Evolutionary conservation across 2,888 invertebrate genomes (phyloP), one percentile per base, ranked within the genome.

Genomic region (Neoascia interrupta): DNA sequence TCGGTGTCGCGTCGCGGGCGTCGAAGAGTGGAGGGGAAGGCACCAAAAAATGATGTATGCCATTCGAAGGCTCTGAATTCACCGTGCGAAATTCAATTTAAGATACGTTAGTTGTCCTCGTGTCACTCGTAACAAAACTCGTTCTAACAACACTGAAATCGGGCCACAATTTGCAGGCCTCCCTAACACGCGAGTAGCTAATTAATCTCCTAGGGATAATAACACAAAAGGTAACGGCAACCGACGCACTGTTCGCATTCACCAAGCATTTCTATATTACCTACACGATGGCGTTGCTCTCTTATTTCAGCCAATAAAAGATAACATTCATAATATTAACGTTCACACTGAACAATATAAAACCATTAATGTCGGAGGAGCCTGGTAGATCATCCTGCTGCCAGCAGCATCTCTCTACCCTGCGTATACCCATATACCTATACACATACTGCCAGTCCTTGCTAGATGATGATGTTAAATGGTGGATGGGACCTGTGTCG

Each of bases 301-400:
- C 72, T 64, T 76, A 76, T 72, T 76, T 60, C 72, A 26, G 34
- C 31, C 76, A 76, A 76, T 76, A 76, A 76, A 76, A 72, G 72
- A 76, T 76, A 72, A 76, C 76, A 76, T 76, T 76, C 76, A 76
- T 66, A 76, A 76, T 64, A 47, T 53, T 72, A 49, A 66, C 64
- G 23, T 34, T 60, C 58, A 53, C 39, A 72, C 54, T 60, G 72
- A 72, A 76, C 64, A 76, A 58, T 72, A 76, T 66, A 76, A 76
- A 66, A 60, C 72, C 76, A 76, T 76, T 76, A 76, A 53, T 36
- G 76, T 72, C 47, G 6, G 21, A n/a, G n/a, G n/a, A 47, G 51
- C 36, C 51, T 56, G 73, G 47, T 23, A 41, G 54, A 74, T 61
- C 49, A 43, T 37, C 49, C n/a, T n/a, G n/a, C n/a, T n/a, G n/a